Evolutionary conservation across 2,797 vertebrate genomes (phyloP).

Genomic region (Momotus momota): DNA sequence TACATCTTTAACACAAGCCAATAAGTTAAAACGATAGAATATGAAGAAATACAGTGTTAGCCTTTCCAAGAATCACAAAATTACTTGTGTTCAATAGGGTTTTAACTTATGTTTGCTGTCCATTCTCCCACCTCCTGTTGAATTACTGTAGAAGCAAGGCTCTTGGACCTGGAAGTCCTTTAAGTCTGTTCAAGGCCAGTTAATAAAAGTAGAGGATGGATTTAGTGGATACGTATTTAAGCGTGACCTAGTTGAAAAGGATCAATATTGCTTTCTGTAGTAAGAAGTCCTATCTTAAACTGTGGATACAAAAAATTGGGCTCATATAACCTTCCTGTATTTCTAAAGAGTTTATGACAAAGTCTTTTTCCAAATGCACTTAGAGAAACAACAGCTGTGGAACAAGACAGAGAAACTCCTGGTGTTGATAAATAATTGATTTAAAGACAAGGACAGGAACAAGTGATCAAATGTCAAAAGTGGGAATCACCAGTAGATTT

Average conservation of each 20-base stretch:
- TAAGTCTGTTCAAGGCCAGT: background rate
- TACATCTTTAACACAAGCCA: background rate
- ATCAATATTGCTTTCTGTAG: background rate
- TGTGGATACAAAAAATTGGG: background rate
- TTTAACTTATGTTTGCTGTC: background rate
- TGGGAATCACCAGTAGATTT: background rate
- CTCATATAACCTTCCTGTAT: background rate
- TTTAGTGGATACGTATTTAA: background rate
- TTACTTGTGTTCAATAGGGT: background rate
- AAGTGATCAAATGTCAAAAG: background rate
- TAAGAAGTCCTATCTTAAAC: background rate
- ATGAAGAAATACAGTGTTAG: background rate
- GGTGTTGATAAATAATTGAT: background rate
- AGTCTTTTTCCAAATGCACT: background rate
- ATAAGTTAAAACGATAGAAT: background rate
- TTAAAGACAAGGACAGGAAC: background rate
- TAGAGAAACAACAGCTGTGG: background rate
- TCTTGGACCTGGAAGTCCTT: background rate
- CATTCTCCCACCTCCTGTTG: background rate
- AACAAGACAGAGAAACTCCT: background rate
- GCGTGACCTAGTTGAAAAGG: background rate
- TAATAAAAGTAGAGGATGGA: background rate
- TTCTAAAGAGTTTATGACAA: background rate
- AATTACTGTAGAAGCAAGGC: background rate
- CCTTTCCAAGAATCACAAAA: background rate